Conservation (phyloP, 2,113 vertebrate genomes). For the Oxyruncus cristatus region DNA sequence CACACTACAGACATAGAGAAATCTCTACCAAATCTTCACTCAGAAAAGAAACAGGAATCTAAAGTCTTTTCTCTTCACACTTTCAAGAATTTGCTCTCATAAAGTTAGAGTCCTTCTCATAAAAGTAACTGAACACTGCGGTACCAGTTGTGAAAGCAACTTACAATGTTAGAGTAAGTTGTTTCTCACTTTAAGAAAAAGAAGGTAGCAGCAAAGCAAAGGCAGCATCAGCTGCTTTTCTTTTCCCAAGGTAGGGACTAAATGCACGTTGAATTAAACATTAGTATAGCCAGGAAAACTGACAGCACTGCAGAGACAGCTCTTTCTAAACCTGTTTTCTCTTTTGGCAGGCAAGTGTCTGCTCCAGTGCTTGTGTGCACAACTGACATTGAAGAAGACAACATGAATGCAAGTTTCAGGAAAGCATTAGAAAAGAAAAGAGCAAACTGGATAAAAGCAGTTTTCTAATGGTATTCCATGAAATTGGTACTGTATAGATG, state of each 20-base stretch:
- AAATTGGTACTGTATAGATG: not conserved
- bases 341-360: not conserved
- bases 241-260: not conserved
- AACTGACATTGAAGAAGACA: not conserved
- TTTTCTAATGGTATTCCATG: not conserved
- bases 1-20: not conserved
- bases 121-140: not conserved
- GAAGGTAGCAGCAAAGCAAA: not conserved
- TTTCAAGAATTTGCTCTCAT: not conserved
- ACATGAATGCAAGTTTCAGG: not conserved
- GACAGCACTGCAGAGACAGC: not conserved
- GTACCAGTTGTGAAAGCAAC: not conserved
- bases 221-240: not conserved
- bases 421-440: not conserved
- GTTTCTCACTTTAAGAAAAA: not conserved
- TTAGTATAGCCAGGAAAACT: not conserved
- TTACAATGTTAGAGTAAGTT: not conserved
- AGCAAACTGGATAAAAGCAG: not conserved
- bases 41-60: not conserved
- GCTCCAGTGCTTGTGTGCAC: not conserved
- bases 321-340: conserved; percentile 33
- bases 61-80: not conserved
- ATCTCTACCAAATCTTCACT: not conserved
- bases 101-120: not conserved
- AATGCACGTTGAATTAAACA: not conserved